Evolutionary conservation across 2,113 vertebrate genomes (phyloP), one percentile per base, ranked within the genome.

Genomic region (Struthio camelus): DNA sequence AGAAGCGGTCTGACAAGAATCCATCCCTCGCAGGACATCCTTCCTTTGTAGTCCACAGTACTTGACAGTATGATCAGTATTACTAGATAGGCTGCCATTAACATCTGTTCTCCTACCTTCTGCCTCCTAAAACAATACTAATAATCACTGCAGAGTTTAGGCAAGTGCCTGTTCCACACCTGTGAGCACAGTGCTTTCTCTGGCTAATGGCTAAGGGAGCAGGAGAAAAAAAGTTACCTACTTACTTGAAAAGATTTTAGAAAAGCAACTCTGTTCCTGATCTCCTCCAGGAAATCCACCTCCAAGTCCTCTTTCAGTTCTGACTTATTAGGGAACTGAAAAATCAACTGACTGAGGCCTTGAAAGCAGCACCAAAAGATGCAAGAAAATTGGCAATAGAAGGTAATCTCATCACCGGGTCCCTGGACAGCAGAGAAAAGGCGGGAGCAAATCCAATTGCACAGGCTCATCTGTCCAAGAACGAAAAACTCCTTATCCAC

Each of bases 61-160:
- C 14, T 13, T 48, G 20, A 46, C 19, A 53, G 23, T 15, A 15
- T 25, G 27, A 20, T 0, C 5, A 30, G 44, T 28, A 3, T 8
- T 27, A 23, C 5, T 20, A 2, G 19, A 80, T 20, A 46, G 42
- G 27, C 27, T 67, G 22, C 22, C 59, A 53, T 40, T 25, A 77
- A 42, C 8, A 59, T 34, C 34, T 0, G 0, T 28, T 12, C 59
- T 9, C 34, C 42, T 58, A 65, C 46, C 18, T 19, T 85, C 25
- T n/a, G 48, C 7, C 44, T 58, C 25, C 32, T 53, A 76, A 61
- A 59, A 38, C 24, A 85, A 40, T 3, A n/a, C 8, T 82, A 65
- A 51, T 18, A 65, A 85, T 34, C 36, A 69, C 25, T 9, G 58
- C 5, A 62, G 11, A 70, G 2, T 72, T 93, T 48, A 82, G 19